Conservation (phyloP, 2,888 invertebrate genomes). For the Synanthedon vespiformis region DNA sequence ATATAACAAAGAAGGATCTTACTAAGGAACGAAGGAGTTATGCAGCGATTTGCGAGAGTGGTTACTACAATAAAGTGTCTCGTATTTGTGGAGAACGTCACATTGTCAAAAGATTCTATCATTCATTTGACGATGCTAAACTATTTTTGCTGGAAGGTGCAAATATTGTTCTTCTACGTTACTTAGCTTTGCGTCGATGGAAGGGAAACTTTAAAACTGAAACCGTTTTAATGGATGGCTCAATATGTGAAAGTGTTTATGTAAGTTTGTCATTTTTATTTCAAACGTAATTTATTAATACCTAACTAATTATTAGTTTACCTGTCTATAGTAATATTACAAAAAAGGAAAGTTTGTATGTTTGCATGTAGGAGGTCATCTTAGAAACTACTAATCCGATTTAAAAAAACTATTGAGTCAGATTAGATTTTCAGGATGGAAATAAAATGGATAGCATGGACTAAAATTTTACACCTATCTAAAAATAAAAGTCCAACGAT, state of each 20-base stretch:
- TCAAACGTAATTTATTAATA: no score
- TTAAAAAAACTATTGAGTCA: no score
- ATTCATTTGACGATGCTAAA: conserved; percentile 56
- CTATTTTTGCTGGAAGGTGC: conserved; percentile 73
- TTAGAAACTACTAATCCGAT: no score
- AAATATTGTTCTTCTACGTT: conserved; percentile 71
- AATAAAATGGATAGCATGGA: no score
- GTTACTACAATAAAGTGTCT: conserved; percentile 68
- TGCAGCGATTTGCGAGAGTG: conserved; percentile 63
- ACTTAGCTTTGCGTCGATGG: conserved; percentile 65
- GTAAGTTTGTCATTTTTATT: conserved; percentile 41
- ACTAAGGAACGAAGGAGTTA: conserved; percentile 66
- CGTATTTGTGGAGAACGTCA: conserved; percentile 54
- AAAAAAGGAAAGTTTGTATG: no score
- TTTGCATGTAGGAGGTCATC: no score
- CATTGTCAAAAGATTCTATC: conserved; percentile 57
- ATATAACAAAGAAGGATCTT: conserved; percentile 44
- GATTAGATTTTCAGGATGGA: no score
- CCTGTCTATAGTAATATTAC: no score
- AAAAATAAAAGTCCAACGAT: no score
- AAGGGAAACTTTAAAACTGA: conserved; percentile 67
- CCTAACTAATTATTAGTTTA: no score
- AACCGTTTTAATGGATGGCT: conserved; percentile 71
- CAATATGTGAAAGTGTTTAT: conserved; percentile 71
- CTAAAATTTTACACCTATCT: no score